Evolutionary conservation across 2,888 invertebrate genomes (phyloP).

Genomic region (Creontiades dilutus): DNA sequence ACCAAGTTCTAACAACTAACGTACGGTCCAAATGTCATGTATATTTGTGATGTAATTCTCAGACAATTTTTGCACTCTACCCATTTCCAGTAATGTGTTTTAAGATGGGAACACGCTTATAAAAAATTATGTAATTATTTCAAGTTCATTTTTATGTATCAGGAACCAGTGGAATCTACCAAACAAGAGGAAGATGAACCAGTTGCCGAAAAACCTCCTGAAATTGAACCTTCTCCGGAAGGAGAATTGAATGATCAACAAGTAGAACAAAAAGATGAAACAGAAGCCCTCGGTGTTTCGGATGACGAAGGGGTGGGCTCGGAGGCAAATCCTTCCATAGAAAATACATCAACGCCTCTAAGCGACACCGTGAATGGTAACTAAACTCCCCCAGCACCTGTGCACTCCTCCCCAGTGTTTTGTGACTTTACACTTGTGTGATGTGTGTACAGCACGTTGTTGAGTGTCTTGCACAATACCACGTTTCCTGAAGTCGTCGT

Average conservation of each 20-base stretch:
- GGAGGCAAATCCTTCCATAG: slow-evolving; percentile 72
- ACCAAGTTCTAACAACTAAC: too few relatives aligned
- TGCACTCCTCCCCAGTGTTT: slow-evolving; percentile 62
- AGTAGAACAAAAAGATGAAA: slow-evolving; percentile 51
- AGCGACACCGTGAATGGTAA: slow-evolving; percentile 70
- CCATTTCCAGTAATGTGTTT: too few relatives aligned
- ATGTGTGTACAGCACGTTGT: slow-evolving; percentile 60
- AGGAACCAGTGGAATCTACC: slow-evolving; percentile 31
- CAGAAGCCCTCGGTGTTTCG: slow-evolving; percentile 62
- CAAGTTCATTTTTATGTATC: neutral
- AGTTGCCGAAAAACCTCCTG: slow-evolving; percentile 56
- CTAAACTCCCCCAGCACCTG: slow-evolving; percentile 63
- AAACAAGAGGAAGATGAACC: slow-evolving; percentile 11
- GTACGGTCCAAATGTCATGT: too few relatives aligned
- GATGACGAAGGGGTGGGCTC: slow-evolving; percentile 74
- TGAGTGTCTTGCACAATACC: slow-evolving; percentile 48
- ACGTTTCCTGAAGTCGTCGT: slow-evolving; percentile 71
- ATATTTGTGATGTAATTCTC: too few relatives aligned
- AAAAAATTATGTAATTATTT: too few relatives aligned
- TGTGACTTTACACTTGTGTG: slow-evolving; percentile 63
- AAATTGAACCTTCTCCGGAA: slow-evolving; percentile 58
- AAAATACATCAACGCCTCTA: slow-evolving; percentile 71
- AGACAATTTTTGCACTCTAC: too few relatives aligned
- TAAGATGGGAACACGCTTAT: too few relatives aligned
- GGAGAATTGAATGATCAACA: slow-evolving; percentile 51